Percentiles rank a stretch among this genome's conserved stretches.
Conservation (phyloP, 2,113 vertebrate species). For the Proterorhinus semilunaris region DNA sequence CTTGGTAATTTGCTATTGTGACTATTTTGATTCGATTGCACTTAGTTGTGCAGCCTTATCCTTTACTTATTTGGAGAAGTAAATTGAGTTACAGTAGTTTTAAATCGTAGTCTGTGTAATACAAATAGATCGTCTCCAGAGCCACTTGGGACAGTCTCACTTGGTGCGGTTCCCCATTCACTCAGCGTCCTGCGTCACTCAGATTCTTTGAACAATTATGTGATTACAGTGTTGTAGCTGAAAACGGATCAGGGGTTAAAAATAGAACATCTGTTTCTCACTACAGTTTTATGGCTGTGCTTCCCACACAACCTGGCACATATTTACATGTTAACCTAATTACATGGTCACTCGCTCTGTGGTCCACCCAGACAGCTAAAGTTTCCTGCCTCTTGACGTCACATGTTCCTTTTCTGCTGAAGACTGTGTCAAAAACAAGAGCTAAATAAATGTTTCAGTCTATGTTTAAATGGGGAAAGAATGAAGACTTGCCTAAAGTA, state of each 20-base stretch:
- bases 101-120: not conserved
- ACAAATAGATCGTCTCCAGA: not conserved
- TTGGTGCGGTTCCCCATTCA: slow-evolving; percentile 37
- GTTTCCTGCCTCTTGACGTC: slow-evolving; percentile 78
- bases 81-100: not conserved
- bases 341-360: slow-evolving; percentile 69
- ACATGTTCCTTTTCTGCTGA: slow-evolving; percentile 53
- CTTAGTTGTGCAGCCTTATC: too few species aligned
- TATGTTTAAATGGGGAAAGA: slow-evolving; percentile 30
- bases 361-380: slow-evolving; percentile 68
- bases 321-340: slow-evolving; percentile 79
- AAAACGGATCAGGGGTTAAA: slow-evolving; percentile 71
- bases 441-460: not conserved
- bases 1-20: too few species aligned
- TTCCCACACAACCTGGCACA: slow-evolving; percentile 71
- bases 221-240: slow-evolving; percentile 66
- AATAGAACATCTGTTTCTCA: slow-evolving; percentile 73
- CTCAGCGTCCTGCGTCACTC: slow-evolving; percentile 53
- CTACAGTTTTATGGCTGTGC: slow-evolving; percentile 66
- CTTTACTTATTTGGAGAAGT: not conserved
- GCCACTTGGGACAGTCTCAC: slow-evolving; percentile 11
- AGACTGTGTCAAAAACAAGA: slow-evolving; percentile 14
- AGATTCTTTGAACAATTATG: slow-evolving; percentile 70
- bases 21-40: too few species aligned
- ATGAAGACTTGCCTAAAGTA: slow-evolving; percentile 34